These are phyloP conservation scores for Polylopha cassiicola DNA, from an alignment of 2,888 invertebrate genomes.

Conservation along the genomic window DNA sequence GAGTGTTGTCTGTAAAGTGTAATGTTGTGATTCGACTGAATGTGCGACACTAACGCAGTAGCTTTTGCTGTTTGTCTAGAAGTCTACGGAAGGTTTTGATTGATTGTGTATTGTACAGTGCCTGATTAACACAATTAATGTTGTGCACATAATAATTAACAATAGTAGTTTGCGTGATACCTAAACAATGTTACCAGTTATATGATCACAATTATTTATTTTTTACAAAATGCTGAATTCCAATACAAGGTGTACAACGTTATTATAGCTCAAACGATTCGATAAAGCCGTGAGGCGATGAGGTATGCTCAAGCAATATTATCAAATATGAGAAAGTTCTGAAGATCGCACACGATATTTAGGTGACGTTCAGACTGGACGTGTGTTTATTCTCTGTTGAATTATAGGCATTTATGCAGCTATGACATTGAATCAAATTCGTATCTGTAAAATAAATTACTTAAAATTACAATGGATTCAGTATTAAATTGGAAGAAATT, in stretches of 20 bases:
- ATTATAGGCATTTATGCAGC: constrained; percentile 16
- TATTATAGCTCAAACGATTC: neutral
- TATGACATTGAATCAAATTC: constrained; percentile 17
- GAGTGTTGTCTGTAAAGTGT: constrained; percentile 10
- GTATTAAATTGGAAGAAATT: constrained; percentile 59
- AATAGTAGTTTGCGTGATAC: constrained; percentile 7
- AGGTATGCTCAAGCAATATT: no score
- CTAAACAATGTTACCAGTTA: constrained; percentile 11
- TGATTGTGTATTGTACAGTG: constrained; percentile 10
- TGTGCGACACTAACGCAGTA: constrained; percentile 14
- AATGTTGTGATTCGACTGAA: constrained; percentile 11
- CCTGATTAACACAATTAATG: constrained; percentile 18
- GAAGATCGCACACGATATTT: constrained; percentile 16
- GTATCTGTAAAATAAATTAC: constrained; percentile 13
- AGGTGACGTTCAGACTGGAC: no score
- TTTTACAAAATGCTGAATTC: neutral
- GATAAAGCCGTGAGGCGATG: constrained; percentile 1
- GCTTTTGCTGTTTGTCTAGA: constrained; percentile 15
- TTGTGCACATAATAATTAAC: constrained; percentile 20
- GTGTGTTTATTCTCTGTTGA: no score
- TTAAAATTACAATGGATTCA: constrained; percentile 34
- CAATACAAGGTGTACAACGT: neutral
- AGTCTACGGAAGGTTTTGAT: constrained; percentile 3
- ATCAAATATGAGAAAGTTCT: no score
- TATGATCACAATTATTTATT: constrained; percentile 6